A percentile compares a stretch with the other conserved stretches of the same genome.
Conservation (phyloP, 2,888 invertebrate genomes). For the Andrena trimmerana region DNA sequence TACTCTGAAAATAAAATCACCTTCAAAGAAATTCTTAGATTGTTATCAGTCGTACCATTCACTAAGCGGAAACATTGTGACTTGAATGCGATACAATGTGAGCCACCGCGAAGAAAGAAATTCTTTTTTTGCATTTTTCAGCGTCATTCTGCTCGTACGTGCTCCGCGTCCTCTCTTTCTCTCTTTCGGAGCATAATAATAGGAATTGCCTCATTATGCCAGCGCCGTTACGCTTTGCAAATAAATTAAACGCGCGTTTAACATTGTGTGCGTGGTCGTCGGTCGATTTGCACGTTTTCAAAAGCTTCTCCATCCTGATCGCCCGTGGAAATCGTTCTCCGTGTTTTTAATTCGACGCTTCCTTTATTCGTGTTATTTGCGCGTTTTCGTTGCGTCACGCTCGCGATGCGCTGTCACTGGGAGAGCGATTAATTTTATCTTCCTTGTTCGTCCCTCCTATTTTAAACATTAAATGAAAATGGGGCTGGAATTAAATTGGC, state of each 20-base stretch:
- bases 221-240: neutral
- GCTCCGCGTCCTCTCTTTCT: neutral
- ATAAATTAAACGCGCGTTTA: conserved; percentile 13
- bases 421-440: neutral
- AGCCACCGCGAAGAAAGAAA: too few species aligned
- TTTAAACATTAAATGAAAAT: neutral
- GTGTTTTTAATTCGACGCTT: neutral
- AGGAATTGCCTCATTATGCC: conserved; percentile 37
- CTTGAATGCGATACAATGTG: too few species aligned
- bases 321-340: conserved; percentile 9
- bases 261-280: neutral
- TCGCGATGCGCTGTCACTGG: conserved; percentile 6
- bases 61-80: too few species aligned
- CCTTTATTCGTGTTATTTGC: neutral
- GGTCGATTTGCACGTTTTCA: neutral
- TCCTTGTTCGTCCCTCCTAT: neutral
- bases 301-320: neutral
- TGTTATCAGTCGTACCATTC: too few species aligned
- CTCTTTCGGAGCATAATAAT: conserved; percentile 1
- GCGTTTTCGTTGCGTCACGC: neutral
- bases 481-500: neutral
- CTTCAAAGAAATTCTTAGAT: too few species aligned
- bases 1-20: too few species aligned
- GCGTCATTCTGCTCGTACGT: conserved; percentile 8
- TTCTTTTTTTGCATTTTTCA: neutral